phyloP scores from a whole-genome alignment of 2,113 vertebrate species.

The Sclerurus mexicanus region DNA sequence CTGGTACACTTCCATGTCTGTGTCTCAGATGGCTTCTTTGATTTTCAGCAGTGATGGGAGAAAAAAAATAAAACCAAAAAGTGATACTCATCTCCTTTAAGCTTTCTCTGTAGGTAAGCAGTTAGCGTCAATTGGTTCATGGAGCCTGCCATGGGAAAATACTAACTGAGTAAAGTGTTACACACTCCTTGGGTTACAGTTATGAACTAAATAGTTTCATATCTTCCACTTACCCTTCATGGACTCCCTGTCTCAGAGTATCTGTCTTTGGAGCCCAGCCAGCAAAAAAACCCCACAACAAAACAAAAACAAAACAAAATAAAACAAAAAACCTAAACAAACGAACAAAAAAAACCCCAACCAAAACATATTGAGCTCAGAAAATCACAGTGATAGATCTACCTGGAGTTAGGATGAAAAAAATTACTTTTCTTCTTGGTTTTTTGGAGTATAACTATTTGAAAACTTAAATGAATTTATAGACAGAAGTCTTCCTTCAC shows the following conservation, averaged over 20 bases:
- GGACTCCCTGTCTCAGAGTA: neutral
- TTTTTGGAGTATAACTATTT: neutral
- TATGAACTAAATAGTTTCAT: neutral
- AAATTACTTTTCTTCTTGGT: neutral
- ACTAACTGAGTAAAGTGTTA: neutral
- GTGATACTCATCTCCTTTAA: neutral
- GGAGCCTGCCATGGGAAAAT: neutral
- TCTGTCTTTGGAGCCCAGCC: neutral
- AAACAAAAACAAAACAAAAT: too few species aligned
- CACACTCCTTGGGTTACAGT: neutral
- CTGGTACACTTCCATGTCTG: neutral
- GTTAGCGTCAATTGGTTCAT: neutral
- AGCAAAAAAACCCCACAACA: neutral
- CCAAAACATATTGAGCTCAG: neutral
- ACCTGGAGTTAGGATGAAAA: neutral
- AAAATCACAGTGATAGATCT: neutral
- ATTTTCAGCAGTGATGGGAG: neutral
- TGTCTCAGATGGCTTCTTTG: neutral
- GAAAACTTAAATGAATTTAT: neutral
- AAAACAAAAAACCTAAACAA: too few species aligned
- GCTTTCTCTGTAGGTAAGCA: neutral
- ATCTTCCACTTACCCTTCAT: neutral
- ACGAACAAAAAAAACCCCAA: neutral
- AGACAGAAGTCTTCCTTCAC: neutral
- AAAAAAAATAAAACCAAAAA: neutral